phyloP scores from a whole-genome alignment of 2,113 vertebrate species.

The Ctenodactylus gundi region DNA sequence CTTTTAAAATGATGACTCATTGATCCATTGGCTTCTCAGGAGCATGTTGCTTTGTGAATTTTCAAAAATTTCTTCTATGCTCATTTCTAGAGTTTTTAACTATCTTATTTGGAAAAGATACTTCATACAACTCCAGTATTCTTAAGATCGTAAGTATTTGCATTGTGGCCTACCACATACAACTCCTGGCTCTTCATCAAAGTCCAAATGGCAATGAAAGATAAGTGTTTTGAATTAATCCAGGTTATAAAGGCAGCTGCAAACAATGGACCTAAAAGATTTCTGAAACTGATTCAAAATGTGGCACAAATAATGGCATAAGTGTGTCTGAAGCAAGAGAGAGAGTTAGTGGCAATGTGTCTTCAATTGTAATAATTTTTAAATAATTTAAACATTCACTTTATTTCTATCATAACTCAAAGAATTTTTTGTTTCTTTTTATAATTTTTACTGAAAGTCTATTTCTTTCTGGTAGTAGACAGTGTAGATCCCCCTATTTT shows the following conservation, averaged over 20 bases:
- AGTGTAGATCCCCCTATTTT: background rate
- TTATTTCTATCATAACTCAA: too few relatives aligned
- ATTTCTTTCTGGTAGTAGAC: background rate
- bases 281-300: too few relatives aligned
- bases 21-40: background rate
- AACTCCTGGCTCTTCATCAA: too few relatives aligned
- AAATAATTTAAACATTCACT: too few relatives aligned
- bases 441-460: background rate
- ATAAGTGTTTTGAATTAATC: too few relatives aligned
- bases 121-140: background rate
- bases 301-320: too few relatives aligned
- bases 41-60: background rate
- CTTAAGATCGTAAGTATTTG: background rate
- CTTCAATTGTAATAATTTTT: too few relatives aligned
- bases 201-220: too few relatives aligned
- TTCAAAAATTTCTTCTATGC: background rate
- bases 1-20: background rate
- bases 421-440: background rate
- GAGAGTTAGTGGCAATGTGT: too few relatives aligned
- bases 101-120: background rate
- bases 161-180: background rate
- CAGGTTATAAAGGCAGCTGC: too few relatives aligned
- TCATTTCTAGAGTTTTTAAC: background rate
- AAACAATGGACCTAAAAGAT: too few relatives aligned
- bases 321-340: too few relatives aligned